Evolutionary conservation across 2,888 invertebrate species (phyloP).

Genomic region (Mechanitis messenoides): DNA sequence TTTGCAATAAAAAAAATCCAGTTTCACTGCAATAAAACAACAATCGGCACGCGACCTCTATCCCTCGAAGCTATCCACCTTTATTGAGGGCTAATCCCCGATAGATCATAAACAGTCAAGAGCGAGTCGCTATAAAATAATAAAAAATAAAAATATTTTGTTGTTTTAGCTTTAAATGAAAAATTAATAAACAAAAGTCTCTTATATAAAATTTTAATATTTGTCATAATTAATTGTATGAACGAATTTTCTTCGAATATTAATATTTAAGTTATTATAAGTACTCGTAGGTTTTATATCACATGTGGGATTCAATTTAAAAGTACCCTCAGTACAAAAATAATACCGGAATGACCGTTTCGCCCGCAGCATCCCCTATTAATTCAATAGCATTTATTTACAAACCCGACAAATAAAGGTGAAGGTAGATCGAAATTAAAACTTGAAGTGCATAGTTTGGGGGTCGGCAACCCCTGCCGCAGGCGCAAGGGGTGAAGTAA

Average conservation of each 20-base stretch:
- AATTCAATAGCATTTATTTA: conserved; percentile 42
- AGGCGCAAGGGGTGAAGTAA: conserved; percentile 31
- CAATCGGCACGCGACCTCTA: conserved; percentile 22
- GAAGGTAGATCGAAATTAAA: conserved; percentile 44
- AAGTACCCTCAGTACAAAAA: conserved; percentile 12
- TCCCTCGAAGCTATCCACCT: conserved; percentile 15
- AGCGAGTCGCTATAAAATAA: not conserved
- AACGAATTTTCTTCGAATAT: too few relatives aligned
- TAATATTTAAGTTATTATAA: not conserved
- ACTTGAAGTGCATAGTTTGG: conserved; percentile 40
- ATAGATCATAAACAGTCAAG: conserved; percentile 17
- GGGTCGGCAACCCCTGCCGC: conserved; percentile 32
- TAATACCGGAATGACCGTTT: conserved; percentile 42
- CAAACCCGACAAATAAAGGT: conserved; percentile 40
- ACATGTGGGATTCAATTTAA: conserved; percentile 3
- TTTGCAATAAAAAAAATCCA: conserved; percentile 1
- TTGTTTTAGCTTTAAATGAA: not conserved
- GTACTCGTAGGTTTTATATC: not conserved
- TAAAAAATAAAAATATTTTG: not conserved
- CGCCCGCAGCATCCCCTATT: conserved; percentile 37
- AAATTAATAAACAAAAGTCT: too few relatives aligned
- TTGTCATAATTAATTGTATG: too few relatives aligned
- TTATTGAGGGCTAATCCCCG: conserved; percentile 20
- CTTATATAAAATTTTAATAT: too few relatives aligned
- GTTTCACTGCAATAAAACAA: conserved; percentile 14